phyloP scores from a whole-genome alignment of 2,797 vertebrate species.

The Clamator glandarius region DNA sequence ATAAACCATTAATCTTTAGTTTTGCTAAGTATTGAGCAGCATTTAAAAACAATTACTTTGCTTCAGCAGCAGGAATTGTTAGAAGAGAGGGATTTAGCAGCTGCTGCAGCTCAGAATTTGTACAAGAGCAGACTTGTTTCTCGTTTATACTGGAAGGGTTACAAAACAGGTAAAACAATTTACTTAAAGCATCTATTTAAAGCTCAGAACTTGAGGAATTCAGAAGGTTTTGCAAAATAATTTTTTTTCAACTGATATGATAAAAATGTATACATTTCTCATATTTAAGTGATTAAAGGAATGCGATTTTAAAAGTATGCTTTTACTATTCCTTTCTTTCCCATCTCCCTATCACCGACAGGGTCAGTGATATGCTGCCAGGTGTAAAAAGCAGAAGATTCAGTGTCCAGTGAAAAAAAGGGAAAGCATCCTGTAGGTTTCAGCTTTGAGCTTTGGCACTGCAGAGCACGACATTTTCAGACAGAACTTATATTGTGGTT shows the following conservation, averaged over 20 bases:
- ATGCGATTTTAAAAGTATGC: background rate
- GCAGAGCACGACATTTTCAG: background rate
- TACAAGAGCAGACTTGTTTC: background rate
- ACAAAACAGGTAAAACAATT: background rate
- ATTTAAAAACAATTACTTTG: constrained; percentile 71
- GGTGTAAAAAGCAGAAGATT: background rate
- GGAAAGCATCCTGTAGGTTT: background rate
- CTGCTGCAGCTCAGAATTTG: background rate
- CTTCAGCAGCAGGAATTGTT: constrained; percentile 50
- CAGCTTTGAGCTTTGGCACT: background rate
- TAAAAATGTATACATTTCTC: background rate
- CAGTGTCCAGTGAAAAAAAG: background rate
- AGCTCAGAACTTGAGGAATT: background rate
- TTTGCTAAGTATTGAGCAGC: constrained; percentile 63
- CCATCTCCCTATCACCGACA: accelerated
- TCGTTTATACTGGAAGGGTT: background rate
- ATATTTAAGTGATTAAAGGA: background rate
- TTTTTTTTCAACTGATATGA: background rate
- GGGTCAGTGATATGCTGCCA: background rate
- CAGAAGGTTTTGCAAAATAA: background rate
- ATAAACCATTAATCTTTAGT: constrained; percentile 75
- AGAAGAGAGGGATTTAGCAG: constrained; percentile 53
- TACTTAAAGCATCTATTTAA: background rate
- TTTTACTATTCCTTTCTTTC: background rate
- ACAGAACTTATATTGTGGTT: background rate